These are phyloP conservation scores for Chinchilla lanigera DNA, from an alignment of 2,113 vertebrate genomes.

Conservation along the genomic window DNA sequence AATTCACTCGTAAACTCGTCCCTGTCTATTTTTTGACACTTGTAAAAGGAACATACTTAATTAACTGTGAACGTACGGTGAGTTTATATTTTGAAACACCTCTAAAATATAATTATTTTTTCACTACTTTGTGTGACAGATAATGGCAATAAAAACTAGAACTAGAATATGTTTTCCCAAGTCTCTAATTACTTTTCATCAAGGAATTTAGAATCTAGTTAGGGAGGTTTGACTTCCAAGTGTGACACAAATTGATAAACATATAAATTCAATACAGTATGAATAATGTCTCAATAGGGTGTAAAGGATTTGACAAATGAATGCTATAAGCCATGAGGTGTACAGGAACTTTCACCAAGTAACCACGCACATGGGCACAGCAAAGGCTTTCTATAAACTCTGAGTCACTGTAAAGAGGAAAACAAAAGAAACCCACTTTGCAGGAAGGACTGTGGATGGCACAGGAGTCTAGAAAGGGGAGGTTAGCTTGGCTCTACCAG, in stretches of 20 bases:
- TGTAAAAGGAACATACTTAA: background rate
- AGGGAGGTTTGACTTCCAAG: background rate
- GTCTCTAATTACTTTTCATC: background rate
- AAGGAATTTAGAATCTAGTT: background rate
- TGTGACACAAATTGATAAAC: slow-evolving; percentile 16
- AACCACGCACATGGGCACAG: background rate
- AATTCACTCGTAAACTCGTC: background rate
- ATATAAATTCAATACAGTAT: slow-evolving; percentile 37
- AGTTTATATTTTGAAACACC: background rate
- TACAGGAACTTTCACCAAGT: background rate
- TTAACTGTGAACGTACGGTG: background rate
- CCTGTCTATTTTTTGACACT: background rate
- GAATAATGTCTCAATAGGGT: background rate
- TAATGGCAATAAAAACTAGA: background rate
- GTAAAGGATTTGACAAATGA: background rate
- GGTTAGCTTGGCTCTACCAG: background rate
- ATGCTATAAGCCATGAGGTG: background rate
- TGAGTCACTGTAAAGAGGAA: background rate
- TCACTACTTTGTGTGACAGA: background rate
- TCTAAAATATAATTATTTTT: background rate
- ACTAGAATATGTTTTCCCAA: background rate
- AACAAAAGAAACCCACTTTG: background rate
- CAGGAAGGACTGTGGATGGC: background rate
- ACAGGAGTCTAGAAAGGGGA: background rate
- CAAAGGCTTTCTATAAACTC: background rate